These are phyloP conservation scores for Littorina saxatilis DNA, from an alignment of 1,140 invertebrate genomes.

Conservation along the genomic window DNA sequence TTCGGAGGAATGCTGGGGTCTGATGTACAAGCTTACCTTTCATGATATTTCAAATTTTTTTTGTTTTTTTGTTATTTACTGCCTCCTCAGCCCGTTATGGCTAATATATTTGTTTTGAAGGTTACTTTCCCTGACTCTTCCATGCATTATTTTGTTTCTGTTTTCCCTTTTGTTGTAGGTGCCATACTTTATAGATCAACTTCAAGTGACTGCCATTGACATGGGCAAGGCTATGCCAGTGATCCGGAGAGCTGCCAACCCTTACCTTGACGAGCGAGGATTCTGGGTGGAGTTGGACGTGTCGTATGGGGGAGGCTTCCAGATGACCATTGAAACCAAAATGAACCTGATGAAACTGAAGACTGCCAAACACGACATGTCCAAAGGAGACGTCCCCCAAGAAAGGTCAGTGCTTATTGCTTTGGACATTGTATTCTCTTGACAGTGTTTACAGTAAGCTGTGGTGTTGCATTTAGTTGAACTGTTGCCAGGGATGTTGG, in stretches of 20 bases:
- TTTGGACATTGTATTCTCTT: no score
- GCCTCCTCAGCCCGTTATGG: no score
- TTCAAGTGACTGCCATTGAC: slow-evolving; percentile 86
- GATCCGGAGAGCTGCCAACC: slow-evolving; percentile 85
- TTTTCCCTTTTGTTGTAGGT: slow-evolving; percentile 76
- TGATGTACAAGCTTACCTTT: no score
- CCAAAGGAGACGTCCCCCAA: not conserved
- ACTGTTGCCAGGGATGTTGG: no score
- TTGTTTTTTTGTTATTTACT: no score
- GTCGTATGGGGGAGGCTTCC: slow-evolving; percentile 90
- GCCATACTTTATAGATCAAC: slow-evolving; percentile 91
- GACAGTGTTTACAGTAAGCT: no score
- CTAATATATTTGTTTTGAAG: no score
- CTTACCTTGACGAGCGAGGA: slow-evolving; percentile 89
- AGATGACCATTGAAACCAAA: slow-evolving; percentile 96
- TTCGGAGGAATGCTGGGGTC: no score
- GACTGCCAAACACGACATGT: not conserved
- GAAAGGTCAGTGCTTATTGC: slow-evolving; percentile 16
- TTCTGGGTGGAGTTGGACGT: slow-evolving; percentile 95
- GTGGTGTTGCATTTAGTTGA: no score
- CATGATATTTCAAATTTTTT: no score
- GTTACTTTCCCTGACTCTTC: no score
- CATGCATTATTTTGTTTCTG: not conserved
- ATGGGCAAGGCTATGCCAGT: slow-evolving; percentile 86
- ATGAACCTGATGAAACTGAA: slow-evolving; percentile 93